These are phyloP conservation scores for Potorous gilbertii DNA, from an alignment of 2,797 vertebrate genomes.

Conservation along the genomic window DNA sequence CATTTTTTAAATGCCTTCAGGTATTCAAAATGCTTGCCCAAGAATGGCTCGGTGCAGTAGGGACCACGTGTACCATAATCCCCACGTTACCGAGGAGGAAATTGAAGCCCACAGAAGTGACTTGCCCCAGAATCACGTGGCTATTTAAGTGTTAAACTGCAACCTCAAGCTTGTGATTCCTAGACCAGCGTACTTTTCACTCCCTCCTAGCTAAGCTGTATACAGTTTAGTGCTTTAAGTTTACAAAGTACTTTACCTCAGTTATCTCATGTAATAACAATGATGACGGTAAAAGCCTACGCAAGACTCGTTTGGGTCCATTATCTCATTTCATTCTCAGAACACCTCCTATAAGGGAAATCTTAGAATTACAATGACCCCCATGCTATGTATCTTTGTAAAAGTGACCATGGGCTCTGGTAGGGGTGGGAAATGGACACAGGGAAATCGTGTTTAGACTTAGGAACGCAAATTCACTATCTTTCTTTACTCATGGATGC, in stretches of 20 bases:
- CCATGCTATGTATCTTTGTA: not conserved
- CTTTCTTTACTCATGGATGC: slow-evolving; percentile 45
- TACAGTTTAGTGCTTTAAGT: not conserved
- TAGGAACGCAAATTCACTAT: slow-evolving; percentile 47
- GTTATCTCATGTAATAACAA: not conserved
- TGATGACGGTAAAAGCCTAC: not conserved
- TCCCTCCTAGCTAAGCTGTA: not conserved
- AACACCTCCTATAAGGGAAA: not conserved
- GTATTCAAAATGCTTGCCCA: not conserved
- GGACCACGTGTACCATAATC: not conserved
- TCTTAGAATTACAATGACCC: not conserved
- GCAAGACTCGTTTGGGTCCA: not conserved
- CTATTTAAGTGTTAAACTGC: not conserved
- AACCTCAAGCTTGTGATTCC: not conserved
- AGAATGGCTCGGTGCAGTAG: not conserved
- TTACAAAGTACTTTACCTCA: not conserved
- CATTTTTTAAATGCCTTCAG: not conserved
- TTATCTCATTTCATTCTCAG: not conserved
- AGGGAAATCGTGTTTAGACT: not conserved
- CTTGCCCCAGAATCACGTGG: not conserved
- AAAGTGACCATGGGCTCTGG: not conserved
- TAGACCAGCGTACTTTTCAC: not conserved
- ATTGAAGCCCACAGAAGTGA: not conserved
- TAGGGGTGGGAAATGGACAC: not conserved
- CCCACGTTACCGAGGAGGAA: not conserved